Evolutionary conservation across 2,113 vertebrate species (phyloP).

Genomic region (Pedetes capensis): DNA sequence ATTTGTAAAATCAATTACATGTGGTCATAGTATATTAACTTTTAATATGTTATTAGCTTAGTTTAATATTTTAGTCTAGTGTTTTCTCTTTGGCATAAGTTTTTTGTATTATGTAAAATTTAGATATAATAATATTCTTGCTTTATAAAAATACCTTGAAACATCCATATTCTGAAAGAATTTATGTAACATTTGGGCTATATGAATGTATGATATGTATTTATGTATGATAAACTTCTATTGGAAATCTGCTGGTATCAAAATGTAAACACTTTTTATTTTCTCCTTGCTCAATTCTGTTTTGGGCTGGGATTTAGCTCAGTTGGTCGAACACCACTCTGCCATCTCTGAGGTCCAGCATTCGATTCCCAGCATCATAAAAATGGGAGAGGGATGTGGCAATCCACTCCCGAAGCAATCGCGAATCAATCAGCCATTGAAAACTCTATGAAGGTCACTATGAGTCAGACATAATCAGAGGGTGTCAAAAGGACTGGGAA

Average conservation of each 20-base stretch:
- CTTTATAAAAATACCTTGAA: background rate
- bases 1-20: background rate
- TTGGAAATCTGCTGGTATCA: background rate
- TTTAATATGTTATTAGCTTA: background rate
- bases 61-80: background rate
- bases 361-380: too few species aligned
- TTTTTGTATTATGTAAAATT: background rate
- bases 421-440: too few species aligned
- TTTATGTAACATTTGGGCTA: background rate
- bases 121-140: background rate
- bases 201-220: background rate
- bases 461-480: too few species aligned
- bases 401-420: too few species aligned
- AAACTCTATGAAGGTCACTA: too few species aligned
- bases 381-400: too few species aligned
- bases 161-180: background rate
- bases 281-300: background rate
- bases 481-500: too few species aligned
- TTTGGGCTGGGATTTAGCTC: too few species aligned
- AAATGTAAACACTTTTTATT: background rate
- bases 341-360: too few species aligned
- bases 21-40: too few species aligned
- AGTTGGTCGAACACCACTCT: too few species aligned
- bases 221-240: too few species aligned
- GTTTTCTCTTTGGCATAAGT: background rate